These are phyloP conservation scores for Thalassarche chlororhynchos DNA, from an alignment of 2,113 vertebrate genomes.

Conservation along the genomic window DNA sequence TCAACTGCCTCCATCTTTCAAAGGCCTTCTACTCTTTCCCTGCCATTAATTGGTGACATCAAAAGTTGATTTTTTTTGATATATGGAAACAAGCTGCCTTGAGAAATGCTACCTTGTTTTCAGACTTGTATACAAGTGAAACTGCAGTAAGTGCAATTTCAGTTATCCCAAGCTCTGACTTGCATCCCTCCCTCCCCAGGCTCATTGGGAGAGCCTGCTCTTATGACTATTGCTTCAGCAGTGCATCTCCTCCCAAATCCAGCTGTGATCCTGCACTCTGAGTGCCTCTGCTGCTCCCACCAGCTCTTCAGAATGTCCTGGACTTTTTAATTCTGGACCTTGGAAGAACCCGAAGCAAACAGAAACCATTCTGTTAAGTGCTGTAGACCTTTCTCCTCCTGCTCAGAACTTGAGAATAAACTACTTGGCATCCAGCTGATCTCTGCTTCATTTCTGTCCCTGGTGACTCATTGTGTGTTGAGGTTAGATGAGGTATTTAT, in stretches of 20 bases:
- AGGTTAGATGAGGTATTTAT: conserved; percentile 12
- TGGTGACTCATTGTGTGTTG: rapidly evolving
- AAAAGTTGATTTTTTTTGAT: not conserved
- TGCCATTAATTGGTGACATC: not conserved
- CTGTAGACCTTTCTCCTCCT: not conserved
- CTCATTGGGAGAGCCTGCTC: not conserved
- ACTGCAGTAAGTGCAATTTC: not conserved
- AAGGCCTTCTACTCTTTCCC: not conserved
- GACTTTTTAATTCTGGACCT: not conserved
- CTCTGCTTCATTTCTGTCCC: conserved; percentile 13
- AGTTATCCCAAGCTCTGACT: not conserved
- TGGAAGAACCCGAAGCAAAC: not conserved
- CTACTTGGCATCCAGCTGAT: not conserved
- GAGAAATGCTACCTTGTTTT: not conserved
- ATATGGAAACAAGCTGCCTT: not conserved
- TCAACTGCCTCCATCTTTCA: not conserved
- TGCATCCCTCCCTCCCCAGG: not conserved
- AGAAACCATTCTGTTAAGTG: not conserved
- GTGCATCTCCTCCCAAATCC: not conserved
- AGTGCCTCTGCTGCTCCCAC: not conserved
- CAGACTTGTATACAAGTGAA: not conserved
- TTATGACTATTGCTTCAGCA: rapidly evolving
- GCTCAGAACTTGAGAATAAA: not conserved
- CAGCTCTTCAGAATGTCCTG: not conserved
- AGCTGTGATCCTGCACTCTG: rapidly evolving